Evolutionary conservation across 2,888 invertebrate genomes (phyloP), one percentile per base, ranked within the genome.

Genomic region (Geotrupes spiniger): DNA sequence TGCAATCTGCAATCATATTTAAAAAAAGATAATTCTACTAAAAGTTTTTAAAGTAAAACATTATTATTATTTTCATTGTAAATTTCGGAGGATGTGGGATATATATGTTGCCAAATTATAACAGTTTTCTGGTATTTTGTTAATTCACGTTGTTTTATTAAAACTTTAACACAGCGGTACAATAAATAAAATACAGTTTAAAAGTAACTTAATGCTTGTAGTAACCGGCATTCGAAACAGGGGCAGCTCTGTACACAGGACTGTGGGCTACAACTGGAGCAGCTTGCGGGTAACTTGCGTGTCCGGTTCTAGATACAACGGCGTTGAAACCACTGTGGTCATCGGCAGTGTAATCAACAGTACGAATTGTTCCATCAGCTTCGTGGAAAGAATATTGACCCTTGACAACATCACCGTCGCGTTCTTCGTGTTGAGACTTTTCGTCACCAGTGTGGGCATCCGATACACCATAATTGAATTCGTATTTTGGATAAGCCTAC

Each of bases 341-440:
- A 28, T 82, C 82, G 63, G 78, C 80, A 12, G 65, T 65, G 73
- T 83, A 83, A 59, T 82, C 81, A 26, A 83, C 83, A 59, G 79
- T 81, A 65, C 83, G 77, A 65, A 75, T 73, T 47, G 81, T 76
- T 62, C 83, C 83, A 59, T 81, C 82, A 6, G 82, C 81, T 59
- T 83, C 82, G 15, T 80, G 72, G 4, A 83, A 74, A 56, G 80
- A 79, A 65, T 83, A 83, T n/a, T 78, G 78, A 28, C 82, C 82
- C 64, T 78, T 76, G 39, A 83, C 82, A 12, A 78, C 66, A 65
- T 82, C 78, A 1, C 81, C 82, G 66, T 78, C 76, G 1, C 76
- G 73, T 15, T 71, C 65, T 63, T 79, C 79, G 44, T 76, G 75
- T 56, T 78, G 78, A 6, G 74, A 52, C 49, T 79, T 78, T 54